These are phyloP conservation scores for Ornithoptera alexandrae DNA, from an alignment of 2,888 invertebrate species.

Conservation along the genomic window DNA sequence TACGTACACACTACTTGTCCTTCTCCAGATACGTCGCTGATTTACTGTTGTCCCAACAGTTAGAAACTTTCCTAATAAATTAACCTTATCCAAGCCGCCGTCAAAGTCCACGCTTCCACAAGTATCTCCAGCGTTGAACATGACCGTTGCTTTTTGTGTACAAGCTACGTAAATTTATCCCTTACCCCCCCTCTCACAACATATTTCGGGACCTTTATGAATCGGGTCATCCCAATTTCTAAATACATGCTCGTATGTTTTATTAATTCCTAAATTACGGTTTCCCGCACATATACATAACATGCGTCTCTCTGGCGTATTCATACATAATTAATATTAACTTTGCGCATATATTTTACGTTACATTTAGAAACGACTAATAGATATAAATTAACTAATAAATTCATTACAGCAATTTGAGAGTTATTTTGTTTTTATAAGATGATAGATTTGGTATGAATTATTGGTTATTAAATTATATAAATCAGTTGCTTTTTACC, in stretches of 20 bases:
- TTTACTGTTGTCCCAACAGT: conserved; percentile 59
- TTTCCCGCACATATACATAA: background rate
- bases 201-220: conserved; percentile 69
- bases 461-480: too few species aligned
- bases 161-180: conserved; percentile 66
- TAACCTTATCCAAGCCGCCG: conserved; percentile 72
- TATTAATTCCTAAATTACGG: conserved; percentile 62
- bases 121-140: conserved; percentile 62
- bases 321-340: background rate
- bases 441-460: too few species aligned
- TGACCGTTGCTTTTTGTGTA: conserved; percentile 63
- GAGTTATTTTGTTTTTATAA: too few species aligned
- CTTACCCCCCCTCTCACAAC: conserved; percentile 55
- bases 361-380: background rate
- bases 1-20: conserved; percentile 27
- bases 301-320: background rate
- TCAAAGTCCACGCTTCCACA: conserved; percentile 67
- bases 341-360: background rate
- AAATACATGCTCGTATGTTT: conserved; percentile 68
- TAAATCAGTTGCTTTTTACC: too few species aligned
- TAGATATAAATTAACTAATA: background rate
- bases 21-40: conserved; percentile 47
- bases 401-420: background rate
- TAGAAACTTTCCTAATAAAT: conserved; percentile 75
- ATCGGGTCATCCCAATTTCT: conserved; percentile 61